Evolutionary conservation across 2,888 invertebrate genomes (phyloP), one percentile per base, ranked within the genome.

Genomic region (Diarsia mendica): DNA sequence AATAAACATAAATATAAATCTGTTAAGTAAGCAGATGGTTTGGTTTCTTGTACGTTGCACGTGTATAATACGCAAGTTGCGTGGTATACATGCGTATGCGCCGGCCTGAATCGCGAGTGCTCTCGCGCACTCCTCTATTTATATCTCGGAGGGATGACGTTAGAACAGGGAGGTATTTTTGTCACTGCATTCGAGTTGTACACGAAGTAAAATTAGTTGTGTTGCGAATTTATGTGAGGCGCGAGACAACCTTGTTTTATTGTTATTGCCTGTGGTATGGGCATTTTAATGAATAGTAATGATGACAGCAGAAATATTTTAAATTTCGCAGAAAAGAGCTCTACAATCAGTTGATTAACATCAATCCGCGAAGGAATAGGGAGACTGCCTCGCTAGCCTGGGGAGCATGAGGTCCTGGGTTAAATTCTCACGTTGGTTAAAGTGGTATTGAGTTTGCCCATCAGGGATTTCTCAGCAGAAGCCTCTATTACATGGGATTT

Each of bases 31-130:
- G 77, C 79, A 84, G 66, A 81, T 81, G 72, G 83, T 87, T 84
- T 87, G 76, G 77, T 82, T 84, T 79, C 69, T 71, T 75, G 82
- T 79, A 72, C 67, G 79, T 80, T 83, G 79, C 88, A 88, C 80
- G 88, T 88, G 85, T 83, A 81, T 77, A n/a, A n/a, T n/a, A 80
- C 81, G 85, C 84, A 84, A 89, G 88, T 84, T 83, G 86, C 87
- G 15, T 39, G 75, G 53, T 13, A 89, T 89, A n/a, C n/a, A n/a
- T n/a, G 91, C 89, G 86, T 86, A 87, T 88, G 89, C 89, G 88
- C 83, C 92, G 94, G 93, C 93, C 93, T 91, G 91, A 92, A 94
- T 94, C 90, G 91, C 91, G 89, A 88, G 92, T 91, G 92, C 91
- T 89, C 82, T 83, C 71, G 68, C 82, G 88, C 83, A 67, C 77